These are phyloP conservation scores for Sinonovacula constricta DNA, from an alignment of 1,140 invertebrate genomes.

Conservation along the genomic window DNA sequence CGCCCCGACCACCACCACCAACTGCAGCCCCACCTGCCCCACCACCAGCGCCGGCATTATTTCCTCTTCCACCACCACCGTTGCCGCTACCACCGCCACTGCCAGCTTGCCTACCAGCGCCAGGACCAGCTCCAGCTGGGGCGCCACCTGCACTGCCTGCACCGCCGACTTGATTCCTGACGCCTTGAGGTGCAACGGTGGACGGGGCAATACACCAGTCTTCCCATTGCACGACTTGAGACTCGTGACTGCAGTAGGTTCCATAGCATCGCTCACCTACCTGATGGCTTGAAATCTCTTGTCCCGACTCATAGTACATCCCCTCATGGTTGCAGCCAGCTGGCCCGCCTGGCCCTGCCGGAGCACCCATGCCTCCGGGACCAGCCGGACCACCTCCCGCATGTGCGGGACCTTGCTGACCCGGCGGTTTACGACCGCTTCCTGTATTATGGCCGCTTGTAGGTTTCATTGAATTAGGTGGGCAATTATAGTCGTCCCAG, in stretches of 20 bases:
- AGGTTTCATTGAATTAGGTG: slow-evolving; percentile 44
- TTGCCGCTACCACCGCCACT: not conserved
- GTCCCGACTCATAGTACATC: slow-evolving; percentile 37
- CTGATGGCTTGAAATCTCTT: slow-evolving; percentile 41
- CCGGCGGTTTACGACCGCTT: not conserved
- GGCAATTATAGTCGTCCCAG: slow-evolving; percentile 37
- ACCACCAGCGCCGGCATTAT: not conserved
- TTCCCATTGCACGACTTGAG: slow-evolving; percentile 44
- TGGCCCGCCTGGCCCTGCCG: not conserved
- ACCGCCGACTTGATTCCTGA: not conserved
- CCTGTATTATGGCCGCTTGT: slow-evolving; percentile 37
- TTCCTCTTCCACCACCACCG: not conserved
- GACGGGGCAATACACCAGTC: slow-evolving; percentile 41
- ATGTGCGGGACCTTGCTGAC: not conserved
- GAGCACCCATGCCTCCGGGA: not conserved
- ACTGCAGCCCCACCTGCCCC: not conserved
- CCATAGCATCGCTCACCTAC: slow-evolving; percentile 40
- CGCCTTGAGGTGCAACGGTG: not conserved
- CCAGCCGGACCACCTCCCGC: not conserved
- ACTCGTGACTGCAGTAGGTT: slow-evolving; percentile 33
- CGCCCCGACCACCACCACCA: slow-evolving; percentile 2
- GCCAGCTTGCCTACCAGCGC: not conserved
- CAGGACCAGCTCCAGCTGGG: not conserved
- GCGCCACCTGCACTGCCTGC: not conserved
- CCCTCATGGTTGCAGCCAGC: slow-evolving; percentile 24